Base-by-base conservation (phyloP, 2,888 invertebrate genomes). In the Lithophane socia region DNA sequence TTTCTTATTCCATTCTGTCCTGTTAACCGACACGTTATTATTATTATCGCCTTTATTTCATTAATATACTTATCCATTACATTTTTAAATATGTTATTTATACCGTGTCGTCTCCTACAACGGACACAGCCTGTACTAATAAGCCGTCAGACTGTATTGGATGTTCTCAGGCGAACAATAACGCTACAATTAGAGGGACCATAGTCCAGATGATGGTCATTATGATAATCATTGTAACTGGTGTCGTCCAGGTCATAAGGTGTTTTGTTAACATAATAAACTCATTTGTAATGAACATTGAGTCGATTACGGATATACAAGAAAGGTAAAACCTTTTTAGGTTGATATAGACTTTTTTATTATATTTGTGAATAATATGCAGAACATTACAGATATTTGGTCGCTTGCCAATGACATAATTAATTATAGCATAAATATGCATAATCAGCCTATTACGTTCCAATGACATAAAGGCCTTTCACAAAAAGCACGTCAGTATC, bases 91-190 rank as follows among this genome's bases (percentile, higher is more conserved):
- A 3, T 37, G 3, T 37, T 37, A 37, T 37, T 54, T n/a, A 10
- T 60, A 29, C 4, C 74, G 80, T 64, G 18, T n/a, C 70, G 84
- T 70, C 8, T 56, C 3, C 2, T 3, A 68, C 63, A 64, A 37
- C 9, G 81, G 58, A 71, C 7, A 49, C 13, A 24, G 54, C 16
- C 1, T 18, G 12, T 3, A 56, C 21, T 68, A 77, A 77, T 61
- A 71, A 56, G 60, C 67, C 2, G 82, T 80, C 74, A 49, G 58
- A 67, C 64, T 60, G 60, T 71, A 84, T 68, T 67, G 29, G 66
- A 71, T 49, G 85, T 71, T 80, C 75, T 82, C 81, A 80, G 42
- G 68, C 49, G 64, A 61, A 84, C 82, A 82, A 82, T 82, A 37
- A 70, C 63, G 61, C 60, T 29, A 44, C 24, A 71, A 84, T 82